phyloP scores from a whole-genome alignment of 2,888 invertebrate genomes.

The Cantharis flavilabris region DNA sequence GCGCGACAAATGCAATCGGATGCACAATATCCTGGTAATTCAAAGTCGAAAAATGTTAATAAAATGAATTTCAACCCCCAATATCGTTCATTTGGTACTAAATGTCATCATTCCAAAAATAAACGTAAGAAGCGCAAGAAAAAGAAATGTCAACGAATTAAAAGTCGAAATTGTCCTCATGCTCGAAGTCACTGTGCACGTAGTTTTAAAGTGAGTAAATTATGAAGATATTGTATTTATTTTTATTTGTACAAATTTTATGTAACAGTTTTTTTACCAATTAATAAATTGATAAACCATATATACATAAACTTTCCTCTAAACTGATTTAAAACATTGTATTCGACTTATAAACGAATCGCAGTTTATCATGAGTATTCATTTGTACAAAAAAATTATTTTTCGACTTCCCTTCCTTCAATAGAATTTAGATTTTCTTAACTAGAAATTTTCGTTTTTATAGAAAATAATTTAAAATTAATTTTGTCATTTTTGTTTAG shows the following conservation, averaged over 20 bases:
- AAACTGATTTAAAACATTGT: neutral
- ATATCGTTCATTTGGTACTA: neutral
- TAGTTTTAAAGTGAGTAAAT: neutral
- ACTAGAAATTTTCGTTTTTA: too few relatives aligned
- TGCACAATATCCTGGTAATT: conserved; percentile 4
- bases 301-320: neutral
- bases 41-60: neutral
- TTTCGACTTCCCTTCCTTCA: neutral
- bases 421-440: neutral
- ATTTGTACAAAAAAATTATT: neutral
- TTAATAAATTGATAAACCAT: neutral
- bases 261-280: neutral
- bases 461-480: neutral
- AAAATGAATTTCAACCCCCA: neutral
- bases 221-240: neutral
- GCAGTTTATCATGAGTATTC: too few relatives aligned
- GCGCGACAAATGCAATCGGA: conserved; percentile 49
- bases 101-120: neutral
- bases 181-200: neutral
- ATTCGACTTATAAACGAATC: neutral
- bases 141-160: neutral
- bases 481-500: neutral
- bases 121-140: neutral
- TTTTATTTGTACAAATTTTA: neutral
- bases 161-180: neutral